phyloP scores from a whole-genome alignment of 2,113 vertebrate genomes.

The Pristiophorus japonicus region DNA sequence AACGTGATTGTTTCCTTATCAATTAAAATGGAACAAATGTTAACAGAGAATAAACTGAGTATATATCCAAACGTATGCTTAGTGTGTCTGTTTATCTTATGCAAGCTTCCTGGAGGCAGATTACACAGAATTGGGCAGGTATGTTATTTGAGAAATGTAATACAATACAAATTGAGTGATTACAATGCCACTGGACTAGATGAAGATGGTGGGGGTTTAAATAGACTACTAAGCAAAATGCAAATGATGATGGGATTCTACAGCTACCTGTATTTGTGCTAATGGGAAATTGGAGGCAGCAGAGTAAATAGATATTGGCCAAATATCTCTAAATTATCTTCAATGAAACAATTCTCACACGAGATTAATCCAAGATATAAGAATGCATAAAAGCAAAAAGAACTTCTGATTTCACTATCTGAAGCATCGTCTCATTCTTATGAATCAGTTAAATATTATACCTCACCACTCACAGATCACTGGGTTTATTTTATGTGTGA shows the following conservation, averaged over 20 bases:
- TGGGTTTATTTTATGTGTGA: background rate
- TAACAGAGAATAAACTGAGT: constrained; percentile 17
- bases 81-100: background rate
- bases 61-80: background rate
- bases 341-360: background rate
- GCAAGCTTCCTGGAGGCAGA: background rate
- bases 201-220: background rate
- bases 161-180: background rate
- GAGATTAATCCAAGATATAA: background rate
- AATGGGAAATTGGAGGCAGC: background rate
- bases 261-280: background rate
- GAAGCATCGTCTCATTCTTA: background rate
- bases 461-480: background rate
- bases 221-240: background rate
- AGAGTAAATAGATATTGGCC: background rate
- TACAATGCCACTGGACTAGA: background rate
- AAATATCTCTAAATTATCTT: background rate
- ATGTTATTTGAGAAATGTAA: background rate
- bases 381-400: background rate
- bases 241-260: background rate
- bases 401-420: background rate
- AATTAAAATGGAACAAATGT: background rate
- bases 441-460: background rate
- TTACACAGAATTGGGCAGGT: background rate
- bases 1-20: background rate